Conservation (phyloP, 2,113 vertebrate genomes). For the Aegypius monachus region DNA sequence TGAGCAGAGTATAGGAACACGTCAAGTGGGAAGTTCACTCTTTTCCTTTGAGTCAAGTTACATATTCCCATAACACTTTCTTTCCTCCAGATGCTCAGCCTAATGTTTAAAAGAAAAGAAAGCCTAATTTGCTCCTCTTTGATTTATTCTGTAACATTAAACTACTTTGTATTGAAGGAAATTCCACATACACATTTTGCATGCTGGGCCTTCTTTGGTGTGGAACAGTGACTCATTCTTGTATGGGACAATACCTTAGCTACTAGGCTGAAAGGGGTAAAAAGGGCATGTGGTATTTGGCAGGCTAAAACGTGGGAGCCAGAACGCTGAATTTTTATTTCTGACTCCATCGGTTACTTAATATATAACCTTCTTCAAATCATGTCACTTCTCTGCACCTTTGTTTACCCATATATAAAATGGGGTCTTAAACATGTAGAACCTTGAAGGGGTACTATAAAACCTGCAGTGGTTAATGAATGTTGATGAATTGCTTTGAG, state of each 20-base stretch:
- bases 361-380: not conserved
- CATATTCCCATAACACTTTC: not conserved
- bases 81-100: constrained; percentile 28
- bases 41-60: not conserved
- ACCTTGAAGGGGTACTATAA: not conserved
- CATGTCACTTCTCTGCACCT: not conserved
- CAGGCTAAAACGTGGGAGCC: not conserved
- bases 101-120: constrained; percentile 16
- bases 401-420: constrained; percentile 26
- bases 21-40: not conserved
- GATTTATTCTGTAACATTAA: constrained; percentile 33
- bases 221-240: constrained; percentile 24
- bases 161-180: constrained; percentile 55
- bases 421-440: not conserved
- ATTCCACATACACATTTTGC: not conserved
- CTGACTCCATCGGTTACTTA: not conserved
- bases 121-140: not conserved
- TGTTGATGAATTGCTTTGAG: not conserved
- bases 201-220: not conserved
- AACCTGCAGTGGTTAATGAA: not conserved
- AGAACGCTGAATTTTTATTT: not conserved
- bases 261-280: not conserved
- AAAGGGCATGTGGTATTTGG: not conserved
- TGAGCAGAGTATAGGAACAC: not conserved
- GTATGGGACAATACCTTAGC: not conserved